Base-by-base conservation (phyloP, 2,888 invertebrate genomes). In the Meiosimyza platycephala region DNA sequence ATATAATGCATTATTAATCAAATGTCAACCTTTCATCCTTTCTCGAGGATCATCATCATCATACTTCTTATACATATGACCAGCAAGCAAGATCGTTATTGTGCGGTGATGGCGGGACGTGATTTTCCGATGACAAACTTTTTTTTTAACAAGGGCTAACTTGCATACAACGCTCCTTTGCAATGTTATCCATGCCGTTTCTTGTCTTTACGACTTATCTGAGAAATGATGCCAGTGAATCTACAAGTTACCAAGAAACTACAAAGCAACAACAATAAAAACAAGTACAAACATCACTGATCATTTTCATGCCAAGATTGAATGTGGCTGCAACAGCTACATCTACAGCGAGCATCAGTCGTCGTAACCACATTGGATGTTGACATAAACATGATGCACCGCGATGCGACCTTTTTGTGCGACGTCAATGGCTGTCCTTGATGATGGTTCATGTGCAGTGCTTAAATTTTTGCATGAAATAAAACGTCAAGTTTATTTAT, bases 401-500 rank as follows among this genome's bases (percentile, higher is more conserved):
- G 40, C 15, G 52, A 16, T 50, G 66, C 52, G 51, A 55, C 48
- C 47, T 57, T 64, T 55, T 64, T 64, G 62, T 11, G 22, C 52
- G 9, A 33, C 12, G 48, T 63, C 51, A 57, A 73, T 60, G 68
- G 54, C 63, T 75, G 75, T 77, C 76, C 75, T 77, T 77, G 77
- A 74, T 63, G 74, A 9, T 40, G 60, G 60, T 33, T 73, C n/a
- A n/a, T 47, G 54, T 48, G 33, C n/a, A 13, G 47, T 57, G 48
- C 48, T 28, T 6, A 68, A 16, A 12, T 40, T 11, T 50, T 65
- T 28, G 59, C 64, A 73, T 72, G 73, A 76, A 78, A 75, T 76
- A 75, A 76, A 77, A 76, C 78, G 77, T 77, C 77, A 76, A 77
- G 76, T 76, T 77, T 77, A 77, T 78, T 77, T 77, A 78, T 76